These are phyloP conservation scores for Tanytarsus gracilentus DNA, from an alignment of 2,888 invertebrate genomes.

Conservation along the genomic window DNA sequence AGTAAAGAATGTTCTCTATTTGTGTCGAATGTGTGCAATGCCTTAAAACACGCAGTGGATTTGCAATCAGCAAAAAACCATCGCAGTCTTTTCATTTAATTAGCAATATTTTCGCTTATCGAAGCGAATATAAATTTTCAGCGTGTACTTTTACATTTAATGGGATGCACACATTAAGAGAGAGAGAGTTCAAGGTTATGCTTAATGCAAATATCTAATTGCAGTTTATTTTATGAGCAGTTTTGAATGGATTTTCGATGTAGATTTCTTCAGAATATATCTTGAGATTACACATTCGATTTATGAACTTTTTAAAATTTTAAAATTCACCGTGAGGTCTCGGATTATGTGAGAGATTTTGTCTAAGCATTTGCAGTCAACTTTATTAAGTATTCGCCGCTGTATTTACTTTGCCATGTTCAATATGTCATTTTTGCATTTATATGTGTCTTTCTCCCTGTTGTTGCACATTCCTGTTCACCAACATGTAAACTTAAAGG, in stretches of 20 bases:
- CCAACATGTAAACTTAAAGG: not conserved
- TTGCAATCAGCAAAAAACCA: not conserved
- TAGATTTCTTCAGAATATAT: not conserved
- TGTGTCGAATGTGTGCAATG: not conserved
- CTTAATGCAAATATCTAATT: not conserved
- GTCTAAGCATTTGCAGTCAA: not conserved
- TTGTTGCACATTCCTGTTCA: not conserved
- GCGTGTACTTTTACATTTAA: too few species aligned
- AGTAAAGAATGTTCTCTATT: not conserved
- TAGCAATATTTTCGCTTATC: too few species aligned
- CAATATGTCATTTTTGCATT: constrained; percentile 9
- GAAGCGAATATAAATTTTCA: too few species aligned
- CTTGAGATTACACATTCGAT: too few species aligned
- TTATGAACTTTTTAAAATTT: too few species aligned
- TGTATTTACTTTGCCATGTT: not conserved
- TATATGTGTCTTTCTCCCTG: not conserved
- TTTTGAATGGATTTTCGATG: too few species aligned
- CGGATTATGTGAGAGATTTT: too few species aligned
- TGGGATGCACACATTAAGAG: not conserved
- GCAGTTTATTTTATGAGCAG: too few species aligned
- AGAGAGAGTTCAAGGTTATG: constrained; percentile 12
- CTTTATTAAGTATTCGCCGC: not conserved
- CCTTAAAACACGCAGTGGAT: not conserved
- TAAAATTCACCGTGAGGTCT: too few species aligned
- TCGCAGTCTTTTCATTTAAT: too few species aligned